Conservation (phyloP, 2,888 invertebrate species). For the Parnassius orleans region DNA sequence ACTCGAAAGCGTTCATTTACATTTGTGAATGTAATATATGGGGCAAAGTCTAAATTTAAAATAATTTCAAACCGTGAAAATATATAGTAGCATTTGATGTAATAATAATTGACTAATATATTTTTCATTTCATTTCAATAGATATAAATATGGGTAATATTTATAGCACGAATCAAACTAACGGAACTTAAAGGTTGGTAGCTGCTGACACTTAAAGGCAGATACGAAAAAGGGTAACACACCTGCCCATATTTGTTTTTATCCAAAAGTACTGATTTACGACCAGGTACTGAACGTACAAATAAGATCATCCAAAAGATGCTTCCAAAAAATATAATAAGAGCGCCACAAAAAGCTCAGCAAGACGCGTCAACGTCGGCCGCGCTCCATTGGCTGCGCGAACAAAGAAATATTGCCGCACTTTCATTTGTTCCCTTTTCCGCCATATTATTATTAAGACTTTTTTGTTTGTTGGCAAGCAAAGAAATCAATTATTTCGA, state of each 20-base stretch:
- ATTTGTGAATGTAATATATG: conserved; percentile 79
- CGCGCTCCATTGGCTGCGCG: conserved; percentile 68
- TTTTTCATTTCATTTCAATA: too few species aligned
- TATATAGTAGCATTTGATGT: not conserved
- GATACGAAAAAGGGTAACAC: conserved; percentile 65
- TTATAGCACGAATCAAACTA: too few species aligned
- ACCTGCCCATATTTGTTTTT: conserved; percentile 68
- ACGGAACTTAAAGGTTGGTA: conserved; percentile 2
- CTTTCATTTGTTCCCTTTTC: conserved; percentile 59
- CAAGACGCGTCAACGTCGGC: conserved; percentile 69
- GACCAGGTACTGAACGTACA: conserved; percentile 75
- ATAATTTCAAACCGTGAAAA: conserved; percentile 38
- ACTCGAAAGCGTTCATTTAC: conserved; percentile 77
- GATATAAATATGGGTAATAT: too few species aligned
- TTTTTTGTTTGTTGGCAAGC: conserved; percentile 16
- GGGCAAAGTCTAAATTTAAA: conserved; percentile 72
- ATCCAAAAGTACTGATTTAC: conserved; percentile 70
- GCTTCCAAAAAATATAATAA: conserved; percentile 75
- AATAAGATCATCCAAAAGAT: conserved; percentile 76
- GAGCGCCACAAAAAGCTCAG: conserved; percentile 70
- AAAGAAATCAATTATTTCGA: conserved; percentile 20
- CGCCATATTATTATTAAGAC: conserved; percentile 40
- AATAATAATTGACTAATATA: too few species aligned
- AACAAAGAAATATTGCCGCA: conserved; percentile 76
- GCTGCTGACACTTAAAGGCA: conserved; percentile 21